Evolutionary conservation across 2,888 invertebrate species (phyloP).

Genomic region (Abrostola tripartita): DNA sequence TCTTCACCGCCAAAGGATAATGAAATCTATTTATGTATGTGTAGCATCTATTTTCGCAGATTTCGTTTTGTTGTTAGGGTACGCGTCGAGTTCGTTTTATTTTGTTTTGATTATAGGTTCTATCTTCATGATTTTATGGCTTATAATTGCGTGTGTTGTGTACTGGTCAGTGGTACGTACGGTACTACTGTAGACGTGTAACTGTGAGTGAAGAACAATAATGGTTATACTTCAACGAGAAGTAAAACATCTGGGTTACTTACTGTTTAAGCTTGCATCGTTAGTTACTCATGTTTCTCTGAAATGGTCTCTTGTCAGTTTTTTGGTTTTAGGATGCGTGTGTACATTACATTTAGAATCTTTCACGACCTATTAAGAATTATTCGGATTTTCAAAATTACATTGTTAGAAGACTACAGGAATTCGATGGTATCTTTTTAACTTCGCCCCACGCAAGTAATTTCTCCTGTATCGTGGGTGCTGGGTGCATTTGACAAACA

Average conservation of each 20-base stretch:
- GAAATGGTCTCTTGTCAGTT: constrained; percentile 23
- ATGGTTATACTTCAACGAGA: constrained; percentile 58
- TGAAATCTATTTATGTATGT: constrained; percentile 17
- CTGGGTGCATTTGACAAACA: too few relatives aligned
- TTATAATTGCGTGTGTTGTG: constrained; percentile 27
- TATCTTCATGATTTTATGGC: constrained; percentile 25
- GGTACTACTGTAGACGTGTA: constrained; percentile 70
- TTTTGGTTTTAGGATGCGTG: constrained; percentile 20
- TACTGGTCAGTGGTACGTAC: constrained; percentile 72
- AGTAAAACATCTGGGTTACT: constrained; percentile 59
- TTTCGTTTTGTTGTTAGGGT: constrained; percentile 24
- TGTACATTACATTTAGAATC: constrained; percentile 18
- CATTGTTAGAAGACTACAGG: too few relatives aligned
- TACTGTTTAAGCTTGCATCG: constrained; percentile 41
- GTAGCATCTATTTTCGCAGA: constrained; percentile 31
- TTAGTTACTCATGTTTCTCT: constrained; percentile 21
- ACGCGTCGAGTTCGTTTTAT: constrained; percentile 21
- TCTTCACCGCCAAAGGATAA: constrained; percentile 27
- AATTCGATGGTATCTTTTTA: too few relatives aligned
- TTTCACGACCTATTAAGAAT: neutral
- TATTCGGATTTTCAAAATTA: too few relatives aligned
- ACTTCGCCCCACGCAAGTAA: too few relatives aligned
- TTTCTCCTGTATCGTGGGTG: too few relatives aligned
- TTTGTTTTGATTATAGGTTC: constrained; percentile 27
- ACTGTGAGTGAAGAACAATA: constrained; percentile 70